These are phyloP conservation scores for Agriotes lineatus DNA, from an alignment of 2,888 invertebrate genomes.

Conservation along the genomic window DNA sequence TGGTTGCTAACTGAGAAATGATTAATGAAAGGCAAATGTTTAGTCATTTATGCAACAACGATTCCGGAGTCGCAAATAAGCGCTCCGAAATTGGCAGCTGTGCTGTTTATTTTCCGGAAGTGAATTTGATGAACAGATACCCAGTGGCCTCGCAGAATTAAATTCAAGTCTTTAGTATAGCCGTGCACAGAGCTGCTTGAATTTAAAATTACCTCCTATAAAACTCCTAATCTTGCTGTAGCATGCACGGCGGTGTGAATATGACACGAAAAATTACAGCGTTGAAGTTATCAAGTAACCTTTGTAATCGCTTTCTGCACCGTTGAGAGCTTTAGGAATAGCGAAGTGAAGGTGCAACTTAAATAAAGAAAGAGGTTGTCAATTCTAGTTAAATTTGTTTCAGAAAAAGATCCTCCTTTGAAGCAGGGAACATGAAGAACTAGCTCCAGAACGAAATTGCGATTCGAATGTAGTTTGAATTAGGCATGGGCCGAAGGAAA, in stretches of 20 bases:
- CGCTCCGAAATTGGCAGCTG: constrained; percentile 6
- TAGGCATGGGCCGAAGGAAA: neutral
- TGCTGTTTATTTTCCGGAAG: constrained; percentile 8
- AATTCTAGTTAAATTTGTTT: too few relatives aligned
- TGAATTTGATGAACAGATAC: constrained; percentile 10
- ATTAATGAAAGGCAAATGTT: neutral
- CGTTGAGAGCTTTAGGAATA: too few relatives aligned
- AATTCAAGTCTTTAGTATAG: neutral
- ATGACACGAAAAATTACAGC: too few relatives aligned
- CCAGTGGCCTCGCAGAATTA: constrained; percentile 9
- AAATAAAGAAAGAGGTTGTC: too few relatives aligned
- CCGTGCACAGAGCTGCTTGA: neutral
- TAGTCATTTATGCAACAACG: neutral
- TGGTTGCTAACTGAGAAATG: too few relatives aligned
- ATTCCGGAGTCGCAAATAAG: neutral
- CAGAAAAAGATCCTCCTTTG: neutral
- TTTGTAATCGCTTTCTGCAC: too few relatives aligned
- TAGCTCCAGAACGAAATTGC: constrained; percentile 9
- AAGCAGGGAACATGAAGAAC: neutral
- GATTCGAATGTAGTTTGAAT: constrained; percentile 24
- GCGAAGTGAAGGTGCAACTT: too few relatives aligned
- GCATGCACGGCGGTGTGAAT: too few relatives aligned
- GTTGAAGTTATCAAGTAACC: too few relatives aligned
- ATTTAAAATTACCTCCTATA: neutral
- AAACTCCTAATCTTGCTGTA: too few relatives aligned